Evolutionary conservation across 2,797 vertebrate genomes (phyloP), one percentile per base, ranked within the genome.

Genomic region (Phyllotis vaccarum): DNA sequence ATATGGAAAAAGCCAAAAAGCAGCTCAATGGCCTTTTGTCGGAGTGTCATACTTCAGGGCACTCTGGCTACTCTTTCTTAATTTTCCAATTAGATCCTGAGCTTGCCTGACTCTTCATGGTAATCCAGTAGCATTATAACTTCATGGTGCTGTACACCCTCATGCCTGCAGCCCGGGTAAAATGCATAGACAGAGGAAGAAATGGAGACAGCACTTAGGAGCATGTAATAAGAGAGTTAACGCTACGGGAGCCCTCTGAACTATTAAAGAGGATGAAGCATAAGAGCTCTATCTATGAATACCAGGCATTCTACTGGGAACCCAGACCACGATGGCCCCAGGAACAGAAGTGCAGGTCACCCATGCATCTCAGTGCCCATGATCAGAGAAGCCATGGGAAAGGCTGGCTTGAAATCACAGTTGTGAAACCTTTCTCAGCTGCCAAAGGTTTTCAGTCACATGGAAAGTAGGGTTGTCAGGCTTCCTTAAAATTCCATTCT

Each of bases 401-500:
- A 96, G 90, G 81, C 96, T 94, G 96, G 93, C 95, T 96, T 79
- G 6, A 58, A 74, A 49, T 86, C 49, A 29, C 43, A 58, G 90
- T 93, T 97, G 94, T 95, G 93, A 96, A 97, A 97, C 93, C n/a
- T 87, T 94, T 88, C 43, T 52, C 75, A 74, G 86, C 34, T 92
- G 96, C 96, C 96, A 97, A 93, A 78, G 90, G 81, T 72, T 94
- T 95, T 95, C 82, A 94, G 87, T 94, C 97, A 96, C 96, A 96
- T 97, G 96, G 75, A 95, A 97, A 97, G 68, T 76, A 78, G 95
- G 92, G 81, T 94, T 96, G 94, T 97, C 95, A 97, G 92, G 78
- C 90, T 97, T 96, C 96, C 93, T 97, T 97, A 97, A 97, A 97
- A 97, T 98, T 96, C 97, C 95, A 68, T 91, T 87, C 95, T 94